phyloP scores from a whole-genome alignment of 2,888 invertebrate genomes.

The Glomeris marginata region DNA sequence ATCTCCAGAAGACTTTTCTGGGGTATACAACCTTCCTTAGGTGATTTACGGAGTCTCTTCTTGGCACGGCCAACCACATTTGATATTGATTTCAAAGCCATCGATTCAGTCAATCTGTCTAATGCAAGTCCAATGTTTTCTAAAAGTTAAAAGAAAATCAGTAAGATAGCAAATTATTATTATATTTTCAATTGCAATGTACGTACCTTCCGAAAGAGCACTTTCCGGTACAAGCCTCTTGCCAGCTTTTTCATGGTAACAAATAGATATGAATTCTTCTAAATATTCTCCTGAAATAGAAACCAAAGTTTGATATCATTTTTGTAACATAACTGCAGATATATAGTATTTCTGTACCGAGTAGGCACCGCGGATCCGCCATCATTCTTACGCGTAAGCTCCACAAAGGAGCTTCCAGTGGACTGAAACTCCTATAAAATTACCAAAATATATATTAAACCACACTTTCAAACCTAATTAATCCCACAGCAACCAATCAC shows the following conservation, averaged over 20 bases:
- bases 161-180: slow-evolving; percentile 17
- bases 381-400: slow-evolving; percentile 40
- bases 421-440: slow-evolving; percentile 53
- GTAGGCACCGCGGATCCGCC: slow-evolving; percentile 53
- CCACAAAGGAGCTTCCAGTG: slow-evolving; percentile 62
- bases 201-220: slow-evolving; percentile 16
- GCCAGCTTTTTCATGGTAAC: slow-evolving; percentile 27
- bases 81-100: slow-evolving; percentile 21
- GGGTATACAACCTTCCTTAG: slow-evolving; percentile 54
- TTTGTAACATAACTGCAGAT: slow-evolving; percentile 53
- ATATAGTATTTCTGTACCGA: slow-evolving; percentile 44
- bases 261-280: slow-evolving; percentile 26
- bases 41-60: slow-evolving; percentile 20
- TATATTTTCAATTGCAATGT: slow-evolving; percentile 17
- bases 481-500: background rate
- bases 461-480: background rate
- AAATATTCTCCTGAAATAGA: slow-evolving; percentile 27
- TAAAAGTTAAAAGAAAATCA: slow-evolving; percentile 17
- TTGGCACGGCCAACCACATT: slow-evolving; percentile 33
- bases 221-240: slow-evolving; percentile 25
- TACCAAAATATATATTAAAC: background rate
- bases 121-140: slow-evolving; percentile 31
- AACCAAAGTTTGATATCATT: slow-evolving; percentile 26
- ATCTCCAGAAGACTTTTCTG: slow-evolving; percentile 59
- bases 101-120: slow-evolving; percentile 56